Evolutionary conservation across 2,797 vertebrate genomes (phyloP).

Genomic region (Thripadectes ignobilis): DNA sequence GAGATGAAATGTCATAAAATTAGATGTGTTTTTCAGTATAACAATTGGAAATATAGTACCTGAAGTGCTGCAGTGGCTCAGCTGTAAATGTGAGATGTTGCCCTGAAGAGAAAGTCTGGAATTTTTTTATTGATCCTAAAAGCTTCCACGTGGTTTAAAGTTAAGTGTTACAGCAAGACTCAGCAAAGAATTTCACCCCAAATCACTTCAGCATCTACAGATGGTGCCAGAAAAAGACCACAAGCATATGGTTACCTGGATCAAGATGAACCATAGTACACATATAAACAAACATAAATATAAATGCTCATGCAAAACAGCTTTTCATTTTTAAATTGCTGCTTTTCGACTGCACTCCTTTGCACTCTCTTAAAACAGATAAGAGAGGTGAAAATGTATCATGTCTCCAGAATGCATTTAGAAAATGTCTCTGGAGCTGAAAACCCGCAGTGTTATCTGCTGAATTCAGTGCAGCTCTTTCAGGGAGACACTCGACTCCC

Average conservation of each 20-base stretch:
- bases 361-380: background rate
- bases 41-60: background rate
- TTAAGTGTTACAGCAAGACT: background rate
- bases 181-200: background rate
- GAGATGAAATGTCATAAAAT: background rate
- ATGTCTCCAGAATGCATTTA: background rate
- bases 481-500: accelerated
- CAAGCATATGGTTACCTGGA: background rate
- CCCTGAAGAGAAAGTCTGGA: background rate
- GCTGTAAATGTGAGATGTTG: background rate
- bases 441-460: background rate
- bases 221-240: background rate
- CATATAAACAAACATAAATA: accelerated
- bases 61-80: background rate
- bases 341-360: background rate
- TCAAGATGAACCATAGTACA: background rate
- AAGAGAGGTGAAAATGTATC: background rate
- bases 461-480: background rate
- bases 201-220: background rate
- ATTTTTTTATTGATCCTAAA: background rate
- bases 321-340: background rate
- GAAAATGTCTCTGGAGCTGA: background rate
- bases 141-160: background rate
- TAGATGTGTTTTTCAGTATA: background rate
- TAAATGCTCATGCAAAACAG: background rate